Evolutionary conservation across 2,888 invertebrate genomes (phyloP), one percentile per base, ranked within the genome.

Genomic region (Hirtodrosophila duncani): DNA sequence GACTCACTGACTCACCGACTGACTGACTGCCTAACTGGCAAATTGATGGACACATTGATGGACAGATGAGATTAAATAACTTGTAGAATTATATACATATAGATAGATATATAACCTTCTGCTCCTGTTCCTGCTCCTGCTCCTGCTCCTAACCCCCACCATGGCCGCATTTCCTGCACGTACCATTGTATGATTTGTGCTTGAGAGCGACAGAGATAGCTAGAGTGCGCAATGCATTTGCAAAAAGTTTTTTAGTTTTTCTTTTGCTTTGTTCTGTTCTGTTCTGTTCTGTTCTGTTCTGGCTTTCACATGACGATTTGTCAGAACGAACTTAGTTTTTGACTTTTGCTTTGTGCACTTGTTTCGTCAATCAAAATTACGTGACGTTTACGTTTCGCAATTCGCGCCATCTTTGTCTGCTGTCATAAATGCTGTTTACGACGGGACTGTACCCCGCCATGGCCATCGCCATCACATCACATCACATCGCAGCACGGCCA

Each of bases 1-100:
- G 23, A 13, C 48, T 16, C 36, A 36, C 38, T 55, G 51, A 34
- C 24, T 33, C 53, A 26, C 29, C 34, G 43, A 58, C 68, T 53
- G 65, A 42, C 57, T 68, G 74, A 57, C 37, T 31, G 42, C 46
- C 46, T 55, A 64, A 49, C 57, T 77, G 84, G 83, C 85, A 86
- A 86, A 86, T 86, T 85, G 86, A 86, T 81, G 84, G 86, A 85
- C 86, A 85, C 83, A 75, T 83, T 85, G 86, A 86, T 84, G 83
- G 86, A 85, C 86, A 84, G 86, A 84, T 85, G 81, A 82, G 83
- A 85, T 84, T 84, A 85, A 86, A 85, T 84, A 85, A 85, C 84
- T 83, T 83, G 84, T 75, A 83, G 67, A 74, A 82, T 68, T 80
- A 80, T 66, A 63, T 50, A 39, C 53, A 36, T 38, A 46, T 41